Evolutionary conservation across 2,888 invertebrate genomes (phyloP), one percentile per base, ranked within the genome.

Genomic region (Stenoptilia bipunctidactyla): DNA sequence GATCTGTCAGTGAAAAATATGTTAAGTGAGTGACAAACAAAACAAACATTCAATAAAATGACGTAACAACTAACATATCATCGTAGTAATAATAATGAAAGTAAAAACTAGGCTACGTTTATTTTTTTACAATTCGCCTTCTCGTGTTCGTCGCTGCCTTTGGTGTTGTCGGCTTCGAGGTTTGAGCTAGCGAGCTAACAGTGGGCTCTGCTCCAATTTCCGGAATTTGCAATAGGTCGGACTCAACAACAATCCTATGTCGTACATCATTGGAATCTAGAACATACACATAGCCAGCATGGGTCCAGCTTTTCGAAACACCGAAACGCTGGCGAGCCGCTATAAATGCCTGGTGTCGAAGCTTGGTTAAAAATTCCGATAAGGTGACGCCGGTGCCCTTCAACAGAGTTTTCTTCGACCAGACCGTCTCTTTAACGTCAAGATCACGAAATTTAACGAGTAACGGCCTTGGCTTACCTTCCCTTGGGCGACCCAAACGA

Each of bases 241-340:
- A 27, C 12, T 37, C n/a, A 6, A 14, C n/a, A 8, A n/a, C 13
- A 14, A 44, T 13, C n/a, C 15, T 15, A n/a, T 30, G 34, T 1
- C 39, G 37, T 9, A 6, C 37, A 13, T 27, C 27, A 27, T 34
- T 37, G 9, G 15, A 1, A 9, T 15, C 36, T 2, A 27, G 2
- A 2, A 39, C 39, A n/a, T 39, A 27, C 1, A 44, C 20, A 5
- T 15, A 8, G 1, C 44, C 44, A 12, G 34, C 37, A 2, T 34
- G 35, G 9, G 45, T 41, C 45, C 45, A 45, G 34, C 42, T 41
- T 10, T 38, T 37, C 5, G 37, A 9, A 6, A 45, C 27, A 1
- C 45, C 45, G 10, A 43, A 38, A 1, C 14, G 27, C 9, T 37
- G 8, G 2, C 43, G 34, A 1, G 45, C 45, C 1, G 40, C 34